Percentiles rank a stretch among this genome's conserved stretches.
These are phyloP conservation scores for Andricus grossulariae DNA, from an alignment of 1,140 invertebrate species.

Conservation along the genomic window DNA sequence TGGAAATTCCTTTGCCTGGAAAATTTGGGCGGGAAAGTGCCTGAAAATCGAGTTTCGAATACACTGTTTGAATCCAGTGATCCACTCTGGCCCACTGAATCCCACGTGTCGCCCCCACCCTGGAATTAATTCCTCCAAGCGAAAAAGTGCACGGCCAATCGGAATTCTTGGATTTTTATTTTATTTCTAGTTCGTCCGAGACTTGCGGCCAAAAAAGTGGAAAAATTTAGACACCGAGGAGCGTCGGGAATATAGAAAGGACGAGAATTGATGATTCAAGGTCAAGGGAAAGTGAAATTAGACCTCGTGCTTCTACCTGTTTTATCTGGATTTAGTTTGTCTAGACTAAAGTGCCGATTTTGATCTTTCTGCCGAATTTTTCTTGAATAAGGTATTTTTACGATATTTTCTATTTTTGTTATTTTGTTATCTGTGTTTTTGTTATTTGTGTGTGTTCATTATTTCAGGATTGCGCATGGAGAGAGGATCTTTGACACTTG, in stretches of 20 bases:
- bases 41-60: too few relatives aligned
- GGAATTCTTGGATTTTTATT: too few relatives aligned
- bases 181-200: too few relatives aligned
- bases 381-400: neutral
- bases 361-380: neutral
- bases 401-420: neutral
- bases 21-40: neutral
- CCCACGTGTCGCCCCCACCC: too few relatives aligned
- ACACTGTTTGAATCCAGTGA: too few relatives aligned
- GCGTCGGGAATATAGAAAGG: too few relatives aligned
- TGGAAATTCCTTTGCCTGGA: too few relatives aligned
- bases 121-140: too few relatives aligned
- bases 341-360: neutral
- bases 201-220: too few relatives aligned
- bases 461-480: neutral
- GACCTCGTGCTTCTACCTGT: neutral
- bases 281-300: slow-evolving; percentile 9
- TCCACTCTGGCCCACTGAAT: too few relatives aligned
- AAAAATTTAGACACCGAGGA: too few relatives aligned
- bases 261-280: neutral
- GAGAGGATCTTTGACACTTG: slow-evolving; percentile 36
- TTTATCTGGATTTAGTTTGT: slow-evolving; percentile 14
- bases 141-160: too few relatives aligned
- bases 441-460: neutral
- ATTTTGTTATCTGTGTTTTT: neutral